Percentiles rank a stretch among this genome's conserved stretches.
Evolutionary conservation across 2,797 vertebrate genomes (phyloP).

Genomic region (Ibycter americanus): DNA sequence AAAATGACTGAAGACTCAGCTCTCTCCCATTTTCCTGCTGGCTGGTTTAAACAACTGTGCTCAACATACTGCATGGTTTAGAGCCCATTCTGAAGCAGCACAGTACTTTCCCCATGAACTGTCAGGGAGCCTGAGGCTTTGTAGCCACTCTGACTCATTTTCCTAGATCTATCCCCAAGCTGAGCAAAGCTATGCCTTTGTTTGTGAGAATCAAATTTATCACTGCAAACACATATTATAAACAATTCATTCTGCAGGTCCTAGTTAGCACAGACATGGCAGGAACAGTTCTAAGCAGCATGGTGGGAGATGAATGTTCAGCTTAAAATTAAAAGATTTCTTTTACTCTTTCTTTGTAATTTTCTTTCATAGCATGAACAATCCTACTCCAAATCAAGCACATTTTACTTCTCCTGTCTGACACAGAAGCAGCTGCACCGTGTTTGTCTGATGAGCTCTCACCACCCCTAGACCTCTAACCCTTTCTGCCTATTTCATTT

Average conservation of each 20-base stretch:
- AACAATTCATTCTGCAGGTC: not conserved
- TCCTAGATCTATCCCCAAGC: not conserved
- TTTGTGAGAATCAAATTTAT: not conserved
- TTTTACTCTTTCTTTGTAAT: not conserved
- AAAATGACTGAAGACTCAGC: not conserved
- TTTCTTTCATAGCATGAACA: not conserved
- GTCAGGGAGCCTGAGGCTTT: fast-evolving
- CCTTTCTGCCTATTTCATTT: not conserved
- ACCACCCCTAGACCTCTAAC: not conserved
- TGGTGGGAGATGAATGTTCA: not conserved
- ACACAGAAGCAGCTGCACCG: not conserved
- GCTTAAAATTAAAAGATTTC: not conserved
- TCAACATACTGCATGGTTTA: not conserved
- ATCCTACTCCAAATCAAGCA: not conserved
- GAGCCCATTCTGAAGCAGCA: not conserved
- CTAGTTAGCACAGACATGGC: not conserved
- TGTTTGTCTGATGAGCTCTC: not conserved
- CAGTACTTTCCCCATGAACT: not conserved
- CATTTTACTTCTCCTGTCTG: not conserved
- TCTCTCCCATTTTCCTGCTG: not conserved
- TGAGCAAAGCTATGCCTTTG: not conserved
- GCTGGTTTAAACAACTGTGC: not conserved
- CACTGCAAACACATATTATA: not conserved
- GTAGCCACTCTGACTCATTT: not conserved
- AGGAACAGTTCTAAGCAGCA: not conserved